Evolutionary conservation across 2,797 vertebrate species (phyloP).

Genomic region (Chaunax sp.): DNA sequence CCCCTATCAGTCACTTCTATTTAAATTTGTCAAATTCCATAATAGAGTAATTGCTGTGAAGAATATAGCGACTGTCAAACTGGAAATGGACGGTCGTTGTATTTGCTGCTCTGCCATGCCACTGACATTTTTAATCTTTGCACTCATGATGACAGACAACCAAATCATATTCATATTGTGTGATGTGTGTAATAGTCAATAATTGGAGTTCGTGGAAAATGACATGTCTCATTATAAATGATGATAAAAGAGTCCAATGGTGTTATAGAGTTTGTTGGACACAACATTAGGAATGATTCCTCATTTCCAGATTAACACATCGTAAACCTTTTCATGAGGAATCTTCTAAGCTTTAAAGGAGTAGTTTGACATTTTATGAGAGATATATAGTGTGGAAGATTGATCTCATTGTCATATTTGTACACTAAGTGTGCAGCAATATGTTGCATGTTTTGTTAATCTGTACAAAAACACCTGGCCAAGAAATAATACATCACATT

Average conservation of each 20-base stretch:
- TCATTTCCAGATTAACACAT: slow-evolving; percentile 13
- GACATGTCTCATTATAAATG: slow-evolving; percentile 57
- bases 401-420: background rate
- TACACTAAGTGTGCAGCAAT: background rate
- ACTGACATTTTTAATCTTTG: slow-evolving; percentile 57
- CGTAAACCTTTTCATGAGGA: background rate
- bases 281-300: background rate
- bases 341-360: background rate
- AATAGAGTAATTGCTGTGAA: slow-evolving; percentile 56
- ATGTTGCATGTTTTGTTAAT: background rate
- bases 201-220: slow-evolving; percentile 46
- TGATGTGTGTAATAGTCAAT: slow-evolving; percentile 13
- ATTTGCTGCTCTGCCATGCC: slow-evolving; percentile 46
- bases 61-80: slow-evolving; percentile 57
- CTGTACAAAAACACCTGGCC: background rate
- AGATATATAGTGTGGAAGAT: no score
- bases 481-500: no score
- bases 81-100: slow-evolving; percentile 47
- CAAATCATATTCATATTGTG: slow-evolving; percentile 53
- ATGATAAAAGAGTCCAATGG: slow-evolving; percentile 22
- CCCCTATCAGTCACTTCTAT: slow-evolving; percentile 50
- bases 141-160: slow-evolving; percentile 43
- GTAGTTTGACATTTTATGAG: no score
- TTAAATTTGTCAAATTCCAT: slow-evolving; percentile 65
- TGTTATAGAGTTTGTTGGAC: slow-evolving; percentile 18